A percentile compares a stretch with the other conserved stretches of the same genome.
These are phyloP conservation scores for rat (Rattus norvegicus) DNA, from an alignment of 2,113 vertebrate genomes.

Conservation along the genomic window DNA sequence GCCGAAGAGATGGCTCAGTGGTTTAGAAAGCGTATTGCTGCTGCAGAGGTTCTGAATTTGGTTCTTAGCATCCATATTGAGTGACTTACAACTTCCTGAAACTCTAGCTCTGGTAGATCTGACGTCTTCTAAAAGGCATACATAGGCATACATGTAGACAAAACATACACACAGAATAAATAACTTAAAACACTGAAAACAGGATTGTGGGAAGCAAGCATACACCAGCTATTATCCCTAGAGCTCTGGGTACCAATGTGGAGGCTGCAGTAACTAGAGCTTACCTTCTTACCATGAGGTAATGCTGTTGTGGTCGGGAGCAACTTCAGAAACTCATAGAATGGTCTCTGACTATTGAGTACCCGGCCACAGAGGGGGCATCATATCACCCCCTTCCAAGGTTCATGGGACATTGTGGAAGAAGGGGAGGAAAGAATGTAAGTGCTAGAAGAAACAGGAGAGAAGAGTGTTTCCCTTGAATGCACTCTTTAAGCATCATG, in stretches of 20 bases:
- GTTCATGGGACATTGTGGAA: not conserved
- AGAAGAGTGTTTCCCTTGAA: not conserved
- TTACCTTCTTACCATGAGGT: too few species aligned
- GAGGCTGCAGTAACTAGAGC: not conserved
- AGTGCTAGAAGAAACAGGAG: not conserved
- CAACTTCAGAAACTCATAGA: not conserved
- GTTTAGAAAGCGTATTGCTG: not conserved
- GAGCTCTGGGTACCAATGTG: not conserved
- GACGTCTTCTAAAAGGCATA: not conserved
- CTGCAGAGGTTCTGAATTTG: not conserved
- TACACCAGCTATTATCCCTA: not conserved
- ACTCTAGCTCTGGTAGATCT: not conserved
- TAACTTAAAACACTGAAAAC: not conserved
- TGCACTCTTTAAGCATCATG: not conserved
- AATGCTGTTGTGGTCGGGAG: not conserved
- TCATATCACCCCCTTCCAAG: not conserved
- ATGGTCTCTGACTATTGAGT: not conserved
- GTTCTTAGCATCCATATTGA: not conserved
- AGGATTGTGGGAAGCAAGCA: not conserved
- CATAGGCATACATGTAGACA: not conserved
- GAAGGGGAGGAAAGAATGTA: not conserved
- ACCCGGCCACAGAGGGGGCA: not conserved
- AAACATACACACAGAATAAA: not conserved
- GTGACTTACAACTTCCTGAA: not conserved
- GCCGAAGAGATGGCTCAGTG: not conserved